Evolutionary conservation across 2,797 vertebrate species (phyloP).

Genomic region (Lutjanus campechanus): DNA sequence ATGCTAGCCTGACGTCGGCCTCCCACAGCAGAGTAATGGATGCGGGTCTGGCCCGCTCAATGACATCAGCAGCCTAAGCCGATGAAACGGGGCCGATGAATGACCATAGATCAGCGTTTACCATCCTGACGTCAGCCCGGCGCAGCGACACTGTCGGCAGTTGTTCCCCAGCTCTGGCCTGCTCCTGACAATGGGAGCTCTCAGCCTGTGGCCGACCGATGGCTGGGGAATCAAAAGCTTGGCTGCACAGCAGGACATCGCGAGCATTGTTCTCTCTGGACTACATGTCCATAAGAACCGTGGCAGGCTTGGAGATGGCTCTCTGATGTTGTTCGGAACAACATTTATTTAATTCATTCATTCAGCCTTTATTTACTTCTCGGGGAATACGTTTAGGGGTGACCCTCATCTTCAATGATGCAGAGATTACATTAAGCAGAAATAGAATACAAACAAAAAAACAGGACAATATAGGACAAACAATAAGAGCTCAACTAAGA

Average conservation of each 20-base stretch:
- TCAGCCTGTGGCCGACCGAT: conserved; percentile 57
- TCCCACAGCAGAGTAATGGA: conserved; percentile 72
- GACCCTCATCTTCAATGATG: too few species aligned
- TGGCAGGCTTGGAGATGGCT: conserved; percentile 36
- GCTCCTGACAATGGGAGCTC: conserved; percentile 76
- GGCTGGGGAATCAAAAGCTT: conserved; percentile 54
- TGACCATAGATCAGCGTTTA: conserved; percentile 73
- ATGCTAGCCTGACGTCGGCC: conserved; percentile 62
- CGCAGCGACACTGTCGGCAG: conserved; percentile 55
- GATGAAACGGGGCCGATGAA: conserved; percentile 66
- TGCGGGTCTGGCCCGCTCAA: conserved; percentile 57
- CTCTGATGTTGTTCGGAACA: conserved; percentile 31
- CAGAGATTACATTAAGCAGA: too few species aligned
- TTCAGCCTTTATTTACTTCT: too few species aligned
- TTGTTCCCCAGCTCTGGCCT: conserved; percentile 64
- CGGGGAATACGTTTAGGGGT: too few species aligned
- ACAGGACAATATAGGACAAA: too few species aligned
- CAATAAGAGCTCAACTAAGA: too few species aligned
- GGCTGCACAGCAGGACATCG: conserved; percentile 67
- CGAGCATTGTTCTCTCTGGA: conserved; percentile 69
- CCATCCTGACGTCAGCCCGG: conserved; percentile 77
- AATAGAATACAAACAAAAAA: too few species aligned
- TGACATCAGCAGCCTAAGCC: conserved; percentile 78
- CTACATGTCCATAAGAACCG: conserved; percentile 48
- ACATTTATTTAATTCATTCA: neutral